Base-by-base conservation (phyloP, 2,113 vertebrate species). In the Patagioenas fasciata region DNA sequence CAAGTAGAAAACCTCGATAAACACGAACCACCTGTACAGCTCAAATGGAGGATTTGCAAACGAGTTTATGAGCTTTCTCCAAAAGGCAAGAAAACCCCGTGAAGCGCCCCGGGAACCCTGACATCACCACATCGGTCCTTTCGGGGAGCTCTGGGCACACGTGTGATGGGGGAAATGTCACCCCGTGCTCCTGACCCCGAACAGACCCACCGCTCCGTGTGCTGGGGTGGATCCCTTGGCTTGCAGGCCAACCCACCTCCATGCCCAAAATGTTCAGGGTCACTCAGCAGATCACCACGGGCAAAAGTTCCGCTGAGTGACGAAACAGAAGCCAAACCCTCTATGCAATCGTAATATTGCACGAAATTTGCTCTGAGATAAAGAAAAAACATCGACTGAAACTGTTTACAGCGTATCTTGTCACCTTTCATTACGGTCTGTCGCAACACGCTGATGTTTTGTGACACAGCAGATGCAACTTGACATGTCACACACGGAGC, bases 391-490 rank as follows among this genome's bases (percentile, higher is more conserved):
- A 85, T 85, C 2, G 3, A 73, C 87, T 0, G 19, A 67, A 92
- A 85, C 85, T 77, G 77, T 95, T 96, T 87, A 87, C 88, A 94
- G 72, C n/a, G 0, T 71, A 85, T 88, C 89, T 96, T 97, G 95
- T 94, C 96, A 83, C 79, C 85, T 95, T 82, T 70, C 90, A 88
- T 91, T 94, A 86, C 0, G 14, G 56, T 66, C 70, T 81, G 77
- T 40, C 1, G 15, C 61, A 94, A 83, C 66, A 80, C 11, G 1
- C 56, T 58, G 72, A 88, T 93, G 70, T 50, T 91, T 92, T 26
- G 10, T 96, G 94, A 88, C 95, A 96, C 77, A 91, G 91, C 94
- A 96, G 95, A 93, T 95, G 80, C 77, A 96, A 95, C 69, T n/a
- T 88, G 94, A 94, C 92, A 28, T 95, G 93, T 85, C 92, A 92